Evolutionary conservation across 2,113 vertebrate genomes (phyloP), one percentile per base, ranked within the genome.

Genomic region (Oreochromis aureus): DNA sequence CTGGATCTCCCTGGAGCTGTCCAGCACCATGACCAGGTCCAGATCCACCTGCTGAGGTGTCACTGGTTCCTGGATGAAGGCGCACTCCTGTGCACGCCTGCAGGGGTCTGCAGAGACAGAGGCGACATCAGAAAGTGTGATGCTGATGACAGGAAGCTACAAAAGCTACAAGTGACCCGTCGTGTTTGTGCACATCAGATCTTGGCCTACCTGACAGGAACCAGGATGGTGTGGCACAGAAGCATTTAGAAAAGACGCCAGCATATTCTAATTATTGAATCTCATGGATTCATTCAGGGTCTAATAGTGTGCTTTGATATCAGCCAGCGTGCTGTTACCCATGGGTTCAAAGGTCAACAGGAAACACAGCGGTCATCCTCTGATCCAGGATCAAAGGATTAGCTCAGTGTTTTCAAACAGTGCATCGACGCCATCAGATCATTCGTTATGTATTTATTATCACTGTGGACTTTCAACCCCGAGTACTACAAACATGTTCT

Each of bases 1-100:
- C 48, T 91, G 90, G 6, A 98, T 32, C 59, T 95, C 92, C 7
- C 10, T 84, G 83, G 98, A 98, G 76, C 97, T 84, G 46, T 99
- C 98, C 88, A 97, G 69, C 84, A 98, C 39, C 48, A 98, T 89
- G 1, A 93, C 96, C 71, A 99, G 88, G 92, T 98, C 98, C 94
- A 96, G 24, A 10, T 97, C 94, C 12, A 95, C 93, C 4, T 81
- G n/a, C 92, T 97, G 89, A 4, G 94, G 94, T 18, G 18, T 3
- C 4, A 83, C 32, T 2, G n/a, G 13, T 1, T 91, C 71, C 58
- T 34, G 73, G 24, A 90, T 91, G 15, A 71, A 80, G n/a, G 81
- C 5, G 10, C 98, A 98, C 18, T 87, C 85, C 1, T 11, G 30
- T 8, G 81, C 84, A 6, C 92, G 96, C 2, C 12, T 92, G 84